Percentiles rank a stretch among this genome's conserved stretches.
Evolutionary conservation across 2,888 invertebrate genomes (phyloP).

Genomic region (Ecliptopera silaceata): DNA sequence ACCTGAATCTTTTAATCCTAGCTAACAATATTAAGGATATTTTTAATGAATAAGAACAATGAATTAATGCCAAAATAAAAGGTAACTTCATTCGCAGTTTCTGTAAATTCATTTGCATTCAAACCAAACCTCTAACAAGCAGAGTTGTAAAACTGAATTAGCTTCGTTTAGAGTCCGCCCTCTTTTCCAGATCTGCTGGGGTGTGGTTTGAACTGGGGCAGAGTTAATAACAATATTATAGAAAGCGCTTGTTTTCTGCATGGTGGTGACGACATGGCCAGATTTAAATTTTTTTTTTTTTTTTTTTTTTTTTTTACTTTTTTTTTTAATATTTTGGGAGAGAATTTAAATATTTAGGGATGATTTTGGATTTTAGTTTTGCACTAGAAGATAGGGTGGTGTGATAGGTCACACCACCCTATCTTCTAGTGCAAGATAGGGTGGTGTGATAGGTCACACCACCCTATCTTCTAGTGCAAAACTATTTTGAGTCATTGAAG

Average conservation of each 20-base stretch:
- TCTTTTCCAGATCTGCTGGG: slow-evolving; percentile 17
- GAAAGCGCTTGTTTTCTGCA: neutral
- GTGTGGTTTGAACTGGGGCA: slow-evolving; percentile 20
- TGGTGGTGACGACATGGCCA: neutral
- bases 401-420: too few species aligned
- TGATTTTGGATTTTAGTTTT: too few species aligned
- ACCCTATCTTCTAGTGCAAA: too few species aligned
- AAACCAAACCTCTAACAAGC: slow-evolving; percentile 22
- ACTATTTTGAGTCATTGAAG: too few species aligned
- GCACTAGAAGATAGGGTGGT: too few species aligned
- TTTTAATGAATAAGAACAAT: slow-evolving; percentile 1
- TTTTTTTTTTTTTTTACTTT: too few species aligned
- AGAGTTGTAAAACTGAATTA: slow-evolving; percentile 28
- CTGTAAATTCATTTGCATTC: slow-evolving; percentile 23
- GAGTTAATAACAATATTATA: slow-evolving; percentile 7
- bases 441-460: too few species aligned
- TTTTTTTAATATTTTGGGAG: too few species aligned
- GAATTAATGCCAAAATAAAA: slow-evolving; percentile 10
- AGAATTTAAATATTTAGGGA: too few species aligned
- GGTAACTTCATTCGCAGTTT: slow-evolving; percentile 22
- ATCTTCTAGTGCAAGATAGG: too few species aligned
- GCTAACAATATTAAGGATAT: slow-evolving; percentile 1
- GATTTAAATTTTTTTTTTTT: too few species aligned
- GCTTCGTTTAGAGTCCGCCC: slow-evolving; percentile 32
- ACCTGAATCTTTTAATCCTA: neutral